Conservation (phyloP, 2,888 invertebrate genomes). For the Apamea monoglypha region DNA sequence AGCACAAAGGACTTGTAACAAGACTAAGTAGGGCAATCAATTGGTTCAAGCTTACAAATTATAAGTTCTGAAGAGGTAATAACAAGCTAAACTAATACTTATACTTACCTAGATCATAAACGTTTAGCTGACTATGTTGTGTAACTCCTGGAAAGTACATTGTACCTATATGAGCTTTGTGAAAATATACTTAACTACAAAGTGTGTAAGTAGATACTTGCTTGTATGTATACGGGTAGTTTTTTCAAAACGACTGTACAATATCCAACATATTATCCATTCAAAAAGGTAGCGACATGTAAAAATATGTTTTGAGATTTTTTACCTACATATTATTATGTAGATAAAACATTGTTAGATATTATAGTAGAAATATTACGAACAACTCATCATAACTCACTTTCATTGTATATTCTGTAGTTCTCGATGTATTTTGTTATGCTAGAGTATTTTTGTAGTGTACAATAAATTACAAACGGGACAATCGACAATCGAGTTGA, state of each 20-base stretch:
- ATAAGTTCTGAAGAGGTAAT: background rate
- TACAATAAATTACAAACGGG: no score
- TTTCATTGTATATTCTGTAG: no score
- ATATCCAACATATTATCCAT: background rate
- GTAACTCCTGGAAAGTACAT: background rate
- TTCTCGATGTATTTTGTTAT: no score
- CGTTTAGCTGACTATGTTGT: background rate
- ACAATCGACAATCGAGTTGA: no score
- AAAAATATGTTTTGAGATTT: no score
- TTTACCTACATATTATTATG: background rate
- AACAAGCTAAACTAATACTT: background rate
- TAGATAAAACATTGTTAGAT: background rate
- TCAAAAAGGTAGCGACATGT: background rate
- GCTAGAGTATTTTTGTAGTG: no score
- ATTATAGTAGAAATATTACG: background rate
- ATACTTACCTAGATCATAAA: background rate
- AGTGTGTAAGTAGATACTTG: background rate
- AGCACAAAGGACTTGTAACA: background rate
- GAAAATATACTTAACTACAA: conserved; percentile 16
- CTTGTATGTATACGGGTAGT: background rate
- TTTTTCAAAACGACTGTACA: background rate
- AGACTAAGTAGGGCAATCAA: background rate
- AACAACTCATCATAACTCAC: background rate
- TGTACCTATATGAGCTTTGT: conserved; percentile 2
- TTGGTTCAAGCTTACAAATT: background rate